Percentiles rank a stretch among this genome's conserved stretches.
Conservation (phyloP, 2,113 vertebrate genomes). For the Seriola quinqueradiata region DNA sequence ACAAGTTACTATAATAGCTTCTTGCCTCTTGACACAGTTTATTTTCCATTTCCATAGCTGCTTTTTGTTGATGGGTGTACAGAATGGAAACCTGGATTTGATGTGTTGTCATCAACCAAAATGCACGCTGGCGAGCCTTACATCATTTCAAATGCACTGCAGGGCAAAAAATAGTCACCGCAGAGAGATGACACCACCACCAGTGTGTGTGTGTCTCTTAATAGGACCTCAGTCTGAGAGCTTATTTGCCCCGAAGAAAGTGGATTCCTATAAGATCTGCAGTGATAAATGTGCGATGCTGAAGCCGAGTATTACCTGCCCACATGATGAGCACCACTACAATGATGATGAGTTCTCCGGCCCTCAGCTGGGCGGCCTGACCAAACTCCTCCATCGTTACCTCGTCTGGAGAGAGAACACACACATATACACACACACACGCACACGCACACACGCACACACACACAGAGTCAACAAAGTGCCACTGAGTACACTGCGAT, state of each 20-base stretch:
- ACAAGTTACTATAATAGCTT: not conserved
- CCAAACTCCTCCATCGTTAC: slow-evolving; percentile 93
- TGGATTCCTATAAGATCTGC: slow-evolving; percentile 37
- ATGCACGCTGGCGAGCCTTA: not conserved
- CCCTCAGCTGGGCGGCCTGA: slow-evolving; percentile 90
- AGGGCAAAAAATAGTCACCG: slow-evolving; percentile 11
- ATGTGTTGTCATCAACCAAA: not conserved
- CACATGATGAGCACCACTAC: slow-evolving; percentile 97
- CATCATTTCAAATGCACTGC: slow-evolving; percentile 13
- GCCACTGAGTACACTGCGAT: slow-evolving; percentile 6
- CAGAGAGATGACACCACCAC: not conserved
- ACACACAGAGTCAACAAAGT: slow-evolving; percentile 38
- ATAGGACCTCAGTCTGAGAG: slow-evolving; percentile 30
- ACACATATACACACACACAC: slow-evolving; percentile 25
- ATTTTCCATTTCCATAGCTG: not conserved
- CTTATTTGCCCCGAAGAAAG: slow-evolving; percentile 24
- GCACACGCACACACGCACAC: slow-evolving; percentile 29
- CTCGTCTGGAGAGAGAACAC: slow-evolving; percentile 86
- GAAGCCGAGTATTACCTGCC: slow-evolving; percentile 87
- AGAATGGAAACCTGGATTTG: not conserved
- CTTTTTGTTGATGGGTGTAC: not conserved
- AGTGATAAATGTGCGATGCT: slow-evolving; percentile 50
- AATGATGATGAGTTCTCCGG: slow-evolving; percentile 95
- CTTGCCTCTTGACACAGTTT: not conserved
- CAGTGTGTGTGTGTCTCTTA: slow-evolving; percentile 3